phyloP scores from a whole-genome alignment of 2,888 invertebrate genomes.

The Cheilosia scutellata region DNA sequence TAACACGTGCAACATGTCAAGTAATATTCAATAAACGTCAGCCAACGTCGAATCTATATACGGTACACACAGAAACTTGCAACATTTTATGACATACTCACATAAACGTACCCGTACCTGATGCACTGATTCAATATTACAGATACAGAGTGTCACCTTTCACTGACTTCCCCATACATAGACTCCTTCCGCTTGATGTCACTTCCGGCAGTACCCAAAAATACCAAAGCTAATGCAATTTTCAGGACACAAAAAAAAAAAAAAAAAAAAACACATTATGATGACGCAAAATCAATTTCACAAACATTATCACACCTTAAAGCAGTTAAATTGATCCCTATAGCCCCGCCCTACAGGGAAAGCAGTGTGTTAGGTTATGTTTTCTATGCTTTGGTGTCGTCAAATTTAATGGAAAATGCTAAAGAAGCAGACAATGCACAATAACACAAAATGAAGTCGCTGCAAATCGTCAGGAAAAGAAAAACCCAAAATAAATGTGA shows the following conservation, averaged over 20 bases:
- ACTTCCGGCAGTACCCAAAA: slow-evolving; percentile 18
- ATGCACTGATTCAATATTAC: neutral
- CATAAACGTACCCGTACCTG: neutral
- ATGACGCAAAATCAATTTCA: slow-evolving; percentile 57
- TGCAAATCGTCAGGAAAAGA: neutral
- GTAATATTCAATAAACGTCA: slow-evolving; percentile 39
- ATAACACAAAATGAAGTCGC: neutral
- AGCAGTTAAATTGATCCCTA: slow-evolving; percentile 39
- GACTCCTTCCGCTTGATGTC: slow-evolving; percentile 11
- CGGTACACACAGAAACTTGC: neutral
- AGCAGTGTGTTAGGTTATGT: neutral
- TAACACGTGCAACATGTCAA: too few relatives aligned
- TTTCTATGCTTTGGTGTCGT: neutral
- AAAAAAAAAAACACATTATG: slow-evolving; percentile 13
- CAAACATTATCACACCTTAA: slow-evolving; percentile 51
- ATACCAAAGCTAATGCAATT: slow-evolving; percentile 36
- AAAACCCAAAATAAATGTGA: neutral
- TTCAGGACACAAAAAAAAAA: neutral
- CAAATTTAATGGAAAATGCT: slow-evolving; percentile 28
- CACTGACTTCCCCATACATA: slow-evolving; percentile 6
- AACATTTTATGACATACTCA: neutral
- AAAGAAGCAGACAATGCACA: slow-evolving; percentile 3
- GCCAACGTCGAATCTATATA: neutral
- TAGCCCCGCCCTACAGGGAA: neutral
- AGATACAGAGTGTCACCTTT: neutral